A percentile compares a stretch with the other conserved stretches of the same genome.
These are phyloP conservation scores for Okamejei kenojei DNA, from an alignment of 2,797 vertebrate species.

Conservation along the genomic window DNA sequence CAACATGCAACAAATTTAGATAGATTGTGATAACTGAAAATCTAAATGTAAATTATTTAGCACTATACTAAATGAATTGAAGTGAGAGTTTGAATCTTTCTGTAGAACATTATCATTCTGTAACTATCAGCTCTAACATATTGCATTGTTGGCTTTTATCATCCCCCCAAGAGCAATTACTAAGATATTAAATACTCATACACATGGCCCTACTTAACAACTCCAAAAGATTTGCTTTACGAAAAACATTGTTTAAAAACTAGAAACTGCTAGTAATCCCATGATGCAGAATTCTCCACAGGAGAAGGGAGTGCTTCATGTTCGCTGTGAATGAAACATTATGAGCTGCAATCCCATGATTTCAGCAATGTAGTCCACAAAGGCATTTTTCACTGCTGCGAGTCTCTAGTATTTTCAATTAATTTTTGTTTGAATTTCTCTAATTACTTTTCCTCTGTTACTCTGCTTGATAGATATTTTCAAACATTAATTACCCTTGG, in stretches of 20 bases:
- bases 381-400: neutral
- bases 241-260: neutral
- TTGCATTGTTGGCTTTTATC: too few relatives aligned
- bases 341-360: neutral
- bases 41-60: too few relatives aligned
- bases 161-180: too few relatives aligned
- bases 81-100: too few relatives aligned
- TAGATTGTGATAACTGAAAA: neutral
- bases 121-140: too few relatives aligned
- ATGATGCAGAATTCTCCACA: neutral
- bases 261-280: neutral
- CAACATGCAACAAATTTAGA: neutral
- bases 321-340: neutral
- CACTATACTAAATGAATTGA: too few relatives aligned
- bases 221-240: neutral
- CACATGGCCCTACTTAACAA: neutral
- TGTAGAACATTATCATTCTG: too few relatives aligned
- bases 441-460: too few relatives aligned
- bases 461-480: too few relatives aligned
- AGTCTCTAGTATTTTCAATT: neutral
- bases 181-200: neutral
- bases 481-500: too few relatives aligned
- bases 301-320: neutral
- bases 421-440: neutral
- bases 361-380: neutral